Percentiles rank a stretch among this genome's conserved stretches.
Conservation (phyloP, 2,888 invertebrate species). For the Hedya salicella region DNA sequence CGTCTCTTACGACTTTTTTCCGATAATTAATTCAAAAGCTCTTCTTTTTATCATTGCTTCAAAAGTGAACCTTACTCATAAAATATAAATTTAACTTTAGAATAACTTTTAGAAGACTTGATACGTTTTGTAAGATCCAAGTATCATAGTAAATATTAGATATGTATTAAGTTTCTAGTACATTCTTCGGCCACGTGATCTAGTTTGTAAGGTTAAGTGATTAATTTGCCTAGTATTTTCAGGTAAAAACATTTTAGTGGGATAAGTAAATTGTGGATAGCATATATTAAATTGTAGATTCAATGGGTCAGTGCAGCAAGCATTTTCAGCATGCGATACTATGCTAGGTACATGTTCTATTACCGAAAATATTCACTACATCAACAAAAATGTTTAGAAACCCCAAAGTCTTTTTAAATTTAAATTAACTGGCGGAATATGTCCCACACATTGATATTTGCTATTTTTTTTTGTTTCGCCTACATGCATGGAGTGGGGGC, state of each 20-base stretch:
- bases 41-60: background rate
- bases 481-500: too few relatives aligned
- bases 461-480: too few relatives aligned
- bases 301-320: background rate
- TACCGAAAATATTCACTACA: too few relatives aligned
- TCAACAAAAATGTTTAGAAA: too few relatives aligned
- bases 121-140: background rate
- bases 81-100: too few relatives aligned
- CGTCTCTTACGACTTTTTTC: background rate
- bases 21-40: background rate
- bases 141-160: too few relatives aligned
- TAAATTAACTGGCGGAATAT: too few relatives aligned
- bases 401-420: too few relatives aligned
- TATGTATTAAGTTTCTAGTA: slow-evolving; percentile 13
- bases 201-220: background rate
- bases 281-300: background rate
- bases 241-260: background rate
- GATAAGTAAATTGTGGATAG: background rate
- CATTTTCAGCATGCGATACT: too few relatives aligned
- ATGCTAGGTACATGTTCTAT: too few relatives aligned
- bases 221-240: background rate
- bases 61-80: background rate
- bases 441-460: too few relatives aligned
- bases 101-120: background rate
- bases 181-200: background rate